A percentile compares a stretch with the other conserved stretches of the same genome.
Conservation (phyloP, 2,888 invertebrate genomes). For the Aquatica leii region DNA sequence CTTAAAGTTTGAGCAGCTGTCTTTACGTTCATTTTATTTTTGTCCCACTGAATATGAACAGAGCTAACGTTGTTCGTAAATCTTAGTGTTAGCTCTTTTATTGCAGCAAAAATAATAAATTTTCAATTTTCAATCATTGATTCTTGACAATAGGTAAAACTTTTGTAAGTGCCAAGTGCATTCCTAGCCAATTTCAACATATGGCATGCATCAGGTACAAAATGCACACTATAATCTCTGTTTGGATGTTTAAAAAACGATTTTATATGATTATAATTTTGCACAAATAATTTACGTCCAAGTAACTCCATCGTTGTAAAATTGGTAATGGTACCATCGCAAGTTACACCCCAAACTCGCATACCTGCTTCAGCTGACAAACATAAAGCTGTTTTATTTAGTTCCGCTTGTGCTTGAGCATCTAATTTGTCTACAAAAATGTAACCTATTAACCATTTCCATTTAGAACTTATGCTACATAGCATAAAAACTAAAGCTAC, state of each 20-base stretch:
- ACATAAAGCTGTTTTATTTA: neutral
- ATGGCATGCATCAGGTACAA: conserved; percentile 30
- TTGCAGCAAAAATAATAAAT: neutral
- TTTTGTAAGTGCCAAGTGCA: conserved; percentile 21
- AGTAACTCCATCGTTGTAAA: too few relatives aligned
- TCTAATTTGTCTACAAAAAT: too few relatives aligned
- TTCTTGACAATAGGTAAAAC: conserved; percentile 12
- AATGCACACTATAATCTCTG: conserved; percentile 21
- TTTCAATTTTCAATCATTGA: conserved; percentile 14
- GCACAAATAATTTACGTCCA: too few relatives aligned
- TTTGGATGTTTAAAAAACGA: conserved; percentile 23
- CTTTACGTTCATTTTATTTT: conserved; percentile 3
- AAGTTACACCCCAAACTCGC: neutral
- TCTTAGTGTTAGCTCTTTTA: neutral
- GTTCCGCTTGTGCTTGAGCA: neutral
- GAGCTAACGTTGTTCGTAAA: conserved; percentile 10
- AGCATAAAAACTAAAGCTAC: neutral
- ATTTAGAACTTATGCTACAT: neutral
- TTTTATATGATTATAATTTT: too few relatives aligned
- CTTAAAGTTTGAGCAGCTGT: neutral
- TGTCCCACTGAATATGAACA: neutral
- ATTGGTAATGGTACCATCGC: too few relatives aligned
- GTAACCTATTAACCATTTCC: neutral
- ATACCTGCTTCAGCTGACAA: neutral
- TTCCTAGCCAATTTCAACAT: conserved; percentile 27